Percentiles rank a stretch among this genome's conserved stretches.
Evolutionary conservation across 1,140 invertebrate species (phyloP).

Genomic region (Odontomachus brunneus): DNA sequence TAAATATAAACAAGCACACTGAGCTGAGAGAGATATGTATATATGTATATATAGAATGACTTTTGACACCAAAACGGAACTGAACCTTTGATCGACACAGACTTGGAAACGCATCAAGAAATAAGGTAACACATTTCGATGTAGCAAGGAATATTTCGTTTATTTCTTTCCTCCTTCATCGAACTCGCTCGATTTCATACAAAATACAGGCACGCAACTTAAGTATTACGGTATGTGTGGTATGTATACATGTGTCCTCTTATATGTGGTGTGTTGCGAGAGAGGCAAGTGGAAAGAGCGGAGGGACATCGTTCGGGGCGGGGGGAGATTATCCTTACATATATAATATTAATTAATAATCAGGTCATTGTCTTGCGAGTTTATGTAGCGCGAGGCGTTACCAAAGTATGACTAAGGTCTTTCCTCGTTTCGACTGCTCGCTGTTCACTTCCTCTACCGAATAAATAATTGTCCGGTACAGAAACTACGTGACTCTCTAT

Average conservation of each 20-base stretch:
- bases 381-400: conserved; percentile 59
- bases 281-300: conserved; percentile 60
- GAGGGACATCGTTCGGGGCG: conserved; percentile 22
- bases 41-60: conserved; percentile 63
- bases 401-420: conserved; percentile 9
- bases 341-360: conserved; percentile 62
- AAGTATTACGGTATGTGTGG: conserved; percentile 76
- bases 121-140: conserved; percentile 84
- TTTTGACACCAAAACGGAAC: conserved; percentile 88
- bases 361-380: conserved; percentile 63
- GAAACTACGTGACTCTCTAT: neutral
- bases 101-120: conserved; percentile 86
- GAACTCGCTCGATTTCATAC: conserved; percentile 83
- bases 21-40: conserved; percentile 77
- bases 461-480: neutral
- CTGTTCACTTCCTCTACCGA: neutral
- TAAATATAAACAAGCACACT: conserved; percentile 87
- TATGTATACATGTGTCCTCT: neutral
- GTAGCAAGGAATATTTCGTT: conserved; percentile 85
- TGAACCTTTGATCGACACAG: conserved; percentile 86
- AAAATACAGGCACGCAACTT: conserved; percentile 85
- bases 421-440: neutral
- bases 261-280: too few relatives aligned
- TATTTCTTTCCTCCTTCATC: conserved; percentile 77
- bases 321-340: conserved; percentile 55